Evolutionary conservation across 2,113 vertebrate genomes (phyloP).

Genomic region (Calypte anna): DNA sequence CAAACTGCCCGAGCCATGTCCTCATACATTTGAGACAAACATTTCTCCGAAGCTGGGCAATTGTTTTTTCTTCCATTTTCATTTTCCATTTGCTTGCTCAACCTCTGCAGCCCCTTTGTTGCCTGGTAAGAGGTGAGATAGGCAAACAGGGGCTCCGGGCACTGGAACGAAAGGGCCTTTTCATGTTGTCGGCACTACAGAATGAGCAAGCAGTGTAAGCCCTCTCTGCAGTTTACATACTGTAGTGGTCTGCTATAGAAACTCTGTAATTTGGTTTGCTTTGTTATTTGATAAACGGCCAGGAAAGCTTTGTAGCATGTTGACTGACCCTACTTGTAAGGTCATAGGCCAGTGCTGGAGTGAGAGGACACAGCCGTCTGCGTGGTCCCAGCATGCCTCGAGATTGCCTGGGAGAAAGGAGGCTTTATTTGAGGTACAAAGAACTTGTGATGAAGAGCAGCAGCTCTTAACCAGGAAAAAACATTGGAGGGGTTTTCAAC

Average conservation of each 20-base stretch:
- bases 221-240: constrained; percentile 52
- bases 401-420: constrained; percentile 68
- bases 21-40: constrained; percentile 54
- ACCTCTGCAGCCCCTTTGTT: constrained; percentile 48
- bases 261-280: constrained; percentile 52
- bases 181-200: constrained; percentile 16
- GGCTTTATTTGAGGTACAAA: constrained; percentile 75
- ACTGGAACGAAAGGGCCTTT: constrained; percentile 45
- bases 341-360: constrained; percentile 23
- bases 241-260: constrained; percentile 67
- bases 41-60: neutral
- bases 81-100: constrained; percentile 61
- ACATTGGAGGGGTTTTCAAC: neutral
- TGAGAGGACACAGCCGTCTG: constrained; percentile 32
- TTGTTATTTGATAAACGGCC: constrained; percentile 60
- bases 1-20: neutral
- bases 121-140: constrained; percentile 62
- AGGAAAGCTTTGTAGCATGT: constrained; percentile 45
- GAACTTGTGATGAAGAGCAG: constrained; percentile 15
- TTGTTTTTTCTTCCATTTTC: constrained; percentile 68
- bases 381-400: constrained; percentile 27
- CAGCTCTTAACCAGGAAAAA: constrained; percentile 14
- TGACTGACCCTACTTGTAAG: constrained; percentile 48
- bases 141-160: constrained; percentile 45
- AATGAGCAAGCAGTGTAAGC: constrained; percentile 25